Evolutionary conservation across 2,113 vertebrate genomes (phyloP), one percentile per base, ranked within the genome.

Genomic region (Mus spicilegus): DNA sequence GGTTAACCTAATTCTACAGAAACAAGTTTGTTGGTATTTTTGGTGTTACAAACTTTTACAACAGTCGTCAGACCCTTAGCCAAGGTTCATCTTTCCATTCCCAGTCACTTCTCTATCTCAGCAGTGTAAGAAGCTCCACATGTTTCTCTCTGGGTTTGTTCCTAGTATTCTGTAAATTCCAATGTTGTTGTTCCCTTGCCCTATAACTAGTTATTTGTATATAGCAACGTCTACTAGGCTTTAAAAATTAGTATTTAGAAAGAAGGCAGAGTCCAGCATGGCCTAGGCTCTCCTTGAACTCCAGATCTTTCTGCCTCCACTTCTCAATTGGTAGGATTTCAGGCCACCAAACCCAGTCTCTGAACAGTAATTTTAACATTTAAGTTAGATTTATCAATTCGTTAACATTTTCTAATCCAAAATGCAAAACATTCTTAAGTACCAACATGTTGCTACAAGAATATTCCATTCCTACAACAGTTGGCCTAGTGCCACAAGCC

Each of bases 141-240:
- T 7, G 89, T 46, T 77, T 97, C 46, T 95, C 61, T 89, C 56
- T 61, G 85, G 46, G 26, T 88, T 95, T 96, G 76, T 69, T 87
- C 67, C 77, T 72, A 70, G 19, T 88, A 95, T 81, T 95, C 88
- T 33, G 16, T 80, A 80, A 58, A n/a, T 24, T 86, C 77, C 61
- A 72, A 49, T 42, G 2, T 82, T 89, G 20, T 28, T 84, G 65
- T 7, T 11, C 19, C 56, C 69, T 69, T 89, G 46, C 24, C 13
- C 36, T 94, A 36, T 92, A 73, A 36, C 39, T 89, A 30, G 56
- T 87, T 90, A 91, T 88, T 61, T 92, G 36, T 87, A 12, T 51
- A 7, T 39, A 95, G 80, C 24, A 56, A 96, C 69, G 73, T 8
- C 39, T 93, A 49, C 3, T 78, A 26, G 7, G 13, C 75, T 93